These are phyloP conservation scores for Pemphigus obesinymphae DNA, from an alignment of 1,140 invertebrate genomes.

Conservation along the genomic window DNA sequence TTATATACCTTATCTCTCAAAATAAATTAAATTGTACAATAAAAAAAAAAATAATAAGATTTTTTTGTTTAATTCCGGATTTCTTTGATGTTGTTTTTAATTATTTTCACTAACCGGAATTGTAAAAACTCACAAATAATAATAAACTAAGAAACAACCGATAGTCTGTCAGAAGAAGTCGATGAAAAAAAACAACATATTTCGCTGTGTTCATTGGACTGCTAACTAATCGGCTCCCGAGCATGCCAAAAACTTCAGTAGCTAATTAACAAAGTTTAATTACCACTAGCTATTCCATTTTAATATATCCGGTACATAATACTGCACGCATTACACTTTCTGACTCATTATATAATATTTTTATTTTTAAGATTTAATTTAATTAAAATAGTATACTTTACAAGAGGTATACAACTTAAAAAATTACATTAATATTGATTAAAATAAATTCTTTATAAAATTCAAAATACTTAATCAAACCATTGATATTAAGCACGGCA, in stretches of 20 bases:
- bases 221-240: not conserved
- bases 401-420: too few species aligned
- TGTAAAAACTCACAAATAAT: not conserved
- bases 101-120: not conserved
- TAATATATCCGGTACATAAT: too few species aligned
- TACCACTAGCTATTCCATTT: too few species aligned
- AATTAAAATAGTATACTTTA: too few species aligned
- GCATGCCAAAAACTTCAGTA: not conserved
- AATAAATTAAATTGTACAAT: not conserved
- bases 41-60: not conserved
- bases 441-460: too few species aligned
- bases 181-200: not conserved
- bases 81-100: not conserved
- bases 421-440: too few species aligned
- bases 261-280: conserved; percentile 12
- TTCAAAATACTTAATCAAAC: too few species aligned
- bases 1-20: too few species aligned
- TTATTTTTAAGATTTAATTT: too few species aligned
- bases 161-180: not conserved
- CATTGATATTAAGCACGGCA: too few species aligned
- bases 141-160: not conserved
- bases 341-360: too few species aligned
- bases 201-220: not conserved
- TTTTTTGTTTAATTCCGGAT: not conserved
- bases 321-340: too few species aligned